Evolutionary conservation across 2,888 invertebrate genomes (phyloP), one percentile per base, ranked within the genome.

Genomic region (Octodonta nipae): DNA sequence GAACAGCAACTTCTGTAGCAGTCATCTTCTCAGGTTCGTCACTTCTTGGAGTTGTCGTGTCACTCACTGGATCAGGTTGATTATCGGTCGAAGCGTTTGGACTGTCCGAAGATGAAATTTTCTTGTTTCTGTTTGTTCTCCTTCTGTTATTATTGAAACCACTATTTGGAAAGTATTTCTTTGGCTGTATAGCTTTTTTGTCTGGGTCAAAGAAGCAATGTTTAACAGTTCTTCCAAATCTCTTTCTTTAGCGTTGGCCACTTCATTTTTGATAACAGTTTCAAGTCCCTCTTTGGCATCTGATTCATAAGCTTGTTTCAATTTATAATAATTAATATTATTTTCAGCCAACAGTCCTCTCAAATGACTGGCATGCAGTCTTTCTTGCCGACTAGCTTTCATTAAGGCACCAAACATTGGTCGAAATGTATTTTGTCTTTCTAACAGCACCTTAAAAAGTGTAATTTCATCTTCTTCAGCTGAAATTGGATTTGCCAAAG

Each of bases 121-220:
- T 36, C 16, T 36, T 40, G 8, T 46, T 46, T 28, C 42, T 48
- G 17, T 37, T 34, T n/a, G n/a, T n/a, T 25, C 42, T 30, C n/a
- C 35, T 25, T 4, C 32, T 30, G 28, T 32, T 37, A 28, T 32
- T 38, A 5, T 35, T 42, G 34, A 41, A 52, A 3, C 26, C 16
- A 7, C 35, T 27, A 8, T 28, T 34, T 11, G 17, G 20, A 8
- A 22, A 13, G 14, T 31, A 29, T 11, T 40, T 62, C 49, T 71
- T 71, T 2, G 71, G 69, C 29, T 67, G 66, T 37, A 73, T 66
- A 3, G 72, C 64, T 45, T 72, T 71, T 56, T 77, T 77, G 40
- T 73, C 68, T 1, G 83, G 81, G 60, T 85, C 83, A 53, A 83
- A 86, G 59, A 78, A 80, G 52, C 78, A 77, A 84, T 74, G 43